Percentiles rank a stretch among this genome's conserved stretches.
Conservation (phyloP, 2,113 vertebrate genomes). For the Pollimyrus isidori region DNA sequence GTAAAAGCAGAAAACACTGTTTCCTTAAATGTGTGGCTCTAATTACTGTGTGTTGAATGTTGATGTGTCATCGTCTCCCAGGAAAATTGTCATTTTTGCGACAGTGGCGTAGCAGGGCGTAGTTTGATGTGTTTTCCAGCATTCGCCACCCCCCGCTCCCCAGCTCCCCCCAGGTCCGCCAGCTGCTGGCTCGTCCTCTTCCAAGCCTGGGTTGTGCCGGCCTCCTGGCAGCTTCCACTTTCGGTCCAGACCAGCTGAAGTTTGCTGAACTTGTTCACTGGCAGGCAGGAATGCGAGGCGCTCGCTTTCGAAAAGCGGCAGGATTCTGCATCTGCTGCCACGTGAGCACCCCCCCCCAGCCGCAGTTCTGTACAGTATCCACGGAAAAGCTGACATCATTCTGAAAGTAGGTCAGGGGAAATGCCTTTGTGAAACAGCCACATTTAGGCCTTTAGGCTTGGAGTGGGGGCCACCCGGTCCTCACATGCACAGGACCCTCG, state of each 20-base stretch:
- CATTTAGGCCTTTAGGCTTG: neutral
- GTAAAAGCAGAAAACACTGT: neutral
- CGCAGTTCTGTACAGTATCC: neutral
- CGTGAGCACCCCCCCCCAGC: neutral
- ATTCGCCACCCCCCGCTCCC: neutral
- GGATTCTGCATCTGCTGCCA: neutral
- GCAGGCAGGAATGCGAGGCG: neutral
- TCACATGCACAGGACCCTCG: neutral
- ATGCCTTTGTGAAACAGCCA: neutral
- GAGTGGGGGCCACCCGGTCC: neutral
- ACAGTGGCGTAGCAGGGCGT: neutral
- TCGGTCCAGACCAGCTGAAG: neutral
- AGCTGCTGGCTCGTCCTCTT: neutral
- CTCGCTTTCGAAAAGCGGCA: neutral
- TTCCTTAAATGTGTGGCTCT: neutral
- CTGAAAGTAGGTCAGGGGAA: neutral
- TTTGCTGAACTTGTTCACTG: neutral
- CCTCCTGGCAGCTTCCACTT: neutral
- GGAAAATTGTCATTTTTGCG: neutral
- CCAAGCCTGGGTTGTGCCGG: neutral
- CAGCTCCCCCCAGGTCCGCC: neutral
- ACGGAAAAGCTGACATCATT: neutral
- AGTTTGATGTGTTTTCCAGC: neutral
- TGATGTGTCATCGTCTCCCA: neutral
- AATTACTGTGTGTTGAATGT: neutral